Conservation (phyloP, 2,888 invertebrate genomes). For the Lypha dubia region DNA sequence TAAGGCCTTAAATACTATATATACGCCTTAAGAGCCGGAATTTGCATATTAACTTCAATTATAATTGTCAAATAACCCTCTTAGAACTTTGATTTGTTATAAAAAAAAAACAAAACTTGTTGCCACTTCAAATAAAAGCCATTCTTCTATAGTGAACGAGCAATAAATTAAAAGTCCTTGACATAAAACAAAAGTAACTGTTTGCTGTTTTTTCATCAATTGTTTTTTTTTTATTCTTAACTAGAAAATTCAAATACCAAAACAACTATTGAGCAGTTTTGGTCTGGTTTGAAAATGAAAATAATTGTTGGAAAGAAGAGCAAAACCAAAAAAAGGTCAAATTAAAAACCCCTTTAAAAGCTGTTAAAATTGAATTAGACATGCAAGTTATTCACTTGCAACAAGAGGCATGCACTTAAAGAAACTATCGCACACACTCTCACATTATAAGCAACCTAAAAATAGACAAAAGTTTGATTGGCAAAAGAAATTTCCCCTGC, state of each 20-base stretch:
- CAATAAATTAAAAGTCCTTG: conserved; percentile 60
- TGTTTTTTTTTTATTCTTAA: not conserved
- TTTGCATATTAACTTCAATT: not conserved
- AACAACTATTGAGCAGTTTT: conserved; percentile 34
- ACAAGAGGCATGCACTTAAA: conserved; percentile 26
- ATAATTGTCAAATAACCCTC: not conserved
- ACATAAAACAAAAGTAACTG: conserved; percentile 37
- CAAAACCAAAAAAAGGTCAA: conserved; percentile 29
- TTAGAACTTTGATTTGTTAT: not conserved
- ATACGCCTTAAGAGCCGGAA: not conserved
- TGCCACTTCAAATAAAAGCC: conserved; percentile 39
- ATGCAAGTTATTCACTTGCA: conserved; percentile 63
- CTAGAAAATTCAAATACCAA: conserved; percentile 44
- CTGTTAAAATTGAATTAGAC: conserved; percentile 70
- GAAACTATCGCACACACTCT: too few relatives aligned
- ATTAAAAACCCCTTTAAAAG: conserved; percentile 59
- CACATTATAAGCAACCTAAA: not conserved
- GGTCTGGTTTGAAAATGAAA: conserved; percentile 10
- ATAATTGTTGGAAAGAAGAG: not conserved
- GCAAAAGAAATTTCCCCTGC: conserved; percentile 9
- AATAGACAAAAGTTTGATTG: conserved; percentile 6
- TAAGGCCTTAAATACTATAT: too few relatives aligned
- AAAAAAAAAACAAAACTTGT: conserved; percentile 52
- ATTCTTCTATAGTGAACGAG: conserved; percentile 13
- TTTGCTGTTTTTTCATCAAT: conserved; percentile 2